Evolutionary conservation across 1,140 invertebrate species (phyloP).

Genomic region (Bombus superbus): DNA sequence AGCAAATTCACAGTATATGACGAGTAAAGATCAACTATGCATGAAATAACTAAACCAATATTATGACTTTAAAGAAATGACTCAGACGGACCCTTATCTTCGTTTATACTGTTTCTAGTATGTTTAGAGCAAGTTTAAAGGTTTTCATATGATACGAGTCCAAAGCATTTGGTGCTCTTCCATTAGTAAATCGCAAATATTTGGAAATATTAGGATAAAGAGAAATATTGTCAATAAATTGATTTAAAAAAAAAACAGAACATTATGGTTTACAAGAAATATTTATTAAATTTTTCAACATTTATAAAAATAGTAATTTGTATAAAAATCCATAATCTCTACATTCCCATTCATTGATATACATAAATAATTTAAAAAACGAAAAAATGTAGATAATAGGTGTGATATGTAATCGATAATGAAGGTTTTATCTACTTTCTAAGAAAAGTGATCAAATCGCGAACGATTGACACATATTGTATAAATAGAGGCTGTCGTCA

Average conservation of each 20-base stretch:
- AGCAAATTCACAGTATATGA: not conserved
- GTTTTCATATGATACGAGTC: not conserved
- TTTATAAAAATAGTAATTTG: not conserved
- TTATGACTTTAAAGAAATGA: slow-evolving; percentile 9
- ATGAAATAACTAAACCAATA: not conserved
- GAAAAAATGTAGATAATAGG: not conserved
- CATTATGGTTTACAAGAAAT: not conserved
- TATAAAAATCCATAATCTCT: not conserved
- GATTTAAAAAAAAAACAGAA: not conserved
- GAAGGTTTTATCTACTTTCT: not conserved
- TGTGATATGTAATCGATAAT: too few relatives aligned
- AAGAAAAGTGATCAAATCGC: slow-evolving; percentile 18
- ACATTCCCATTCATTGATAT: not conserved
- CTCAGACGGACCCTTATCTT: not conserved
- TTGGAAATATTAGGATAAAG: not conserved
- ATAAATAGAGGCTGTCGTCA: slow-evolving; percentile 77
- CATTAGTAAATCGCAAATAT: not conserved
- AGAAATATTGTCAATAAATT: not conserved
- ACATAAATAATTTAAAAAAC: not conserved
- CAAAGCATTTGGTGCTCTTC: not conserved
- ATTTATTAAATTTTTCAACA: not conserved
- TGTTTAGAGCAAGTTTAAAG: not conserved
- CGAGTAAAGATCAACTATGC: not conserved
- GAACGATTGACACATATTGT: slow-evolving; percentile 56
- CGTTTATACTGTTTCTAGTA: not conserved